Conservation (phyloP, 2,113 vertebrate genomes). For the Recurvirostra avosetta region DNA sequence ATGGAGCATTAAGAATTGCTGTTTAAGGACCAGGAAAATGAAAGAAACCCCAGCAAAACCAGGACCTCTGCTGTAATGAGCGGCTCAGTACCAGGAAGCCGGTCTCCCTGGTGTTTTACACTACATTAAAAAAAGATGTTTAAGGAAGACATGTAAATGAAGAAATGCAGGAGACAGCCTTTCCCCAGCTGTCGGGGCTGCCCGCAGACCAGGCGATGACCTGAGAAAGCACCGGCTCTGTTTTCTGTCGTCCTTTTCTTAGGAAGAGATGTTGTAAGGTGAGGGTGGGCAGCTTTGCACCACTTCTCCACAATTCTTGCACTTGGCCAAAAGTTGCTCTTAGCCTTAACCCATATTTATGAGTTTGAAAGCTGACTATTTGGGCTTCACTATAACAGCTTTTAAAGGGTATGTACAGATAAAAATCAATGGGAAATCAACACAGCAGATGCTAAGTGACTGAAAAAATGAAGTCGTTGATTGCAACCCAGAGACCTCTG, state of each 20-base stretch:
- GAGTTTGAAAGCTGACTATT: conserved; percentile 32
- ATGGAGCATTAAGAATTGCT: neutral
- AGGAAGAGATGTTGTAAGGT: neutral
- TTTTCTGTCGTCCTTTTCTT: neutral
- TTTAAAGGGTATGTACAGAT: conserved; percentile 43
- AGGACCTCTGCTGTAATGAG: neutral
- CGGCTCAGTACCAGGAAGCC: neutral
- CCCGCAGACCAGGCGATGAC: neutral
- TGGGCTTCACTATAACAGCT: conserved; percentile 48
- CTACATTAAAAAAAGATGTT: neutral
- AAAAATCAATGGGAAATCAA: conserved; percentile 60
- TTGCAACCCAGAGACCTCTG: conserved; percentile 52
- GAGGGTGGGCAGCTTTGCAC: neutral
- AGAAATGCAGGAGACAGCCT: neutral
- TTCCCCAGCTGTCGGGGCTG: neutral
- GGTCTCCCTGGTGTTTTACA: neutral
- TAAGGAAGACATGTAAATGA: neutral
- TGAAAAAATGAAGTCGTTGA: conserved; percentile 28
- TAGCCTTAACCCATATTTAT: neutral
- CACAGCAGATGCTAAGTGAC: conserved; percentile 20
- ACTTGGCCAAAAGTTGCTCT: neutral
- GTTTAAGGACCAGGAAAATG: neutral
- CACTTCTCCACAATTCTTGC: neutral
- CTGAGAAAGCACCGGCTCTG: neutral
- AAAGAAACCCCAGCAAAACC: neutral